Evolutionary conservation across 2,113 vertebrate species (phyloP).

Genomic region (Indicator maculatus): DNA sequence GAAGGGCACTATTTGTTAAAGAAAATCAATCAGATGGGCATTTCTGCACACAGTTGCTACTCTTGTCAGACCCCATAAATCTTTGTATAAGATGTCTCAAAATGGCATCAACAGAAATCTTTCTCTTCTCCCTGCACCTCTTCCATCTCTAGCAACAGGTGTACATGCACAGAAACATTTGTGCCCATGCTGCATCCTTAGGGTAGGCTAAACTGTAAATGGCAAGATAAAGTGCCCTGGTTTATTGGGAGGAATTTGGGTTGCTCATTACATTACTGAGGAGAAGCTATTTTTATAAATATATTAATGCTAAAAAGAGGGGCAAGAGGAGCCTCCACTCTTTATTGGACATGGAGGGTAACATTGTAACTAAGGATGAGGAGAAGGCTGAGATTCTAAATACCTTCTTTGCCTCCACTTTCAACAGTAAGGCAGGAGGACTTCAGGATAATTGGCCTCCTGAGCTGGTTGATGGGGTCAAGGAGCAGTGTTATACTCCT

Average conservation of each 20-base stretch:
- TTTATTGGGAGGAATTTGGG: neutral
- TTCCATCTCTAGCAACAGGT: neutral
- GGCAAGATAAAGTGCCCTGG: neutral
- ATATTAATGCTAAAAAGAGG: too few relatives aligned
- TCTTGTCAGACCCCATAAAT: neutral
- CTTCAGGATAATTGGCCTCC: too few relatives aligned
- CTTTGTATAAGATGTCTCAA: neutral
- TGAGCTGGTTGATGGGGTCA: too few relatives aligned
- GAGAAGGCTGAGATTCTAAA: too few relatives aligned
- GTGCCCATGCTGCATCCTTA: neutral
- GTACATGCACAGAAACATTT: neutral
- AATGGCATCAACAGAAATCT: neutral
- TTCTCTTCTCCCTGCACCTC: neutral
- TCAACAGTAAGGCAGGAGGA: too few relatives aligned
- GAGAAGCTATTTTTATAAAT: too few relatives aligned
- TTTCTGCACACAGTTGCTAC: neutral
- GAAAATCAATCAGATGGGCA: neutral
- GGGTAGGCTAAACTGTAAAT: neutral
- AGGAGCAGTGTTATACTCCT: too few relatives aligned
- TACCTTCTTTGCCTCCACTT: too few relatives aligned
- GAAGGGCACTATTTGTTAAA: slow-evolving; percentile 16
- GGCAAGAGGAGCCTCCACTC: too few relatives aligned
- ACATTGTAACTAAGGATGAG: too few relatives aligned
- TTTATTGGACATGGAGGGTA: too few relatives aligned
- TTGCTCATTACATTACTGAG: neutral